Base-by-base conservation (phyloP, 2,797 vertebrate genomes). In the Petrocephalus sullivani region DNA sequence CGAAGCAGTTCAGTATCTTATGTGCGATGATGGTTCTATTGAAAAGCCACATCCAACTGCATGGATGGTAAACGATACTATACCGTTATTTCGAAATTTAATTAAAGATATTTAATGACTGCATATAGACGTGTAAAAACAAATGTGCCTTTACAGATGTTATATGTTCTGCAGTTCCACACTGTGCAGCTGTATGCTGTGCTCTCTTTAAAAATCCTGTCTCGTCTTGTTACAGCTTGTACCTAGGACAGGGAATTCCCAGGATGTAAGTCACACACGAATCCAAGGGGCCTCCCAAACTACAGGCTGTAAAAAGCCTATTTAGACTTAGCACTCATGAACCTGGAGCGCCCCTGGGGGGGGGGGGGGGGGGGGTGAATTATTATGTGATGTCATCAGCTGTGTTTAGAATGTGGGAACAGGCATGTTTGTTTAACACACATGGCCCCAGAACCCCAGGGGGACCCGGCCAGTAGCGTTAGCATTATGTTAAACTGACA, bases 381-480 rank as follows among this genome's bases (percentile, higher is more conserved):
- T 28, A 28, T 23, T 23, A 1, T 19, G 53, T 60, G 56, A 86
- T 86, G 84, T 86, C 84, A 86, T 46, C 23, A 46, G 54, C 16
- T 85, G 84, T 85, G 54, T 58, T 86, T 86, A 60, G 84, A 37
- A 37, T 19, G 84, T 5, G 86, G 21, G 60, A 71, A 51, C 37
- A 10, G 4, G 12, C 41, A 23, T 33, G 86, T 67, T 87, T 54
- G 86, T 71, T 12, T 85, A 89, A 91, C 86, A 89, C 89, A 89
- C 88, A 89, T 14, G 53, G 64, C n/a, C 33, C 28, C 21, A 33
- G n/a, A 85, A 41, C 14, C 57, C 21, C 81, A 5, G 81, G 90
- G 89, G 92, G 90, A 83, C 86, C 49, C 86, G 89, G 84, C 87
- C 91, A 90, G 90, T 89, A 91, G 90, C 88, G 90, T 89, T 91